phyloP scores from a whole-genome alignment of 2,113 vertebrate species.

The Oxyura jamaicensis region DNA sequence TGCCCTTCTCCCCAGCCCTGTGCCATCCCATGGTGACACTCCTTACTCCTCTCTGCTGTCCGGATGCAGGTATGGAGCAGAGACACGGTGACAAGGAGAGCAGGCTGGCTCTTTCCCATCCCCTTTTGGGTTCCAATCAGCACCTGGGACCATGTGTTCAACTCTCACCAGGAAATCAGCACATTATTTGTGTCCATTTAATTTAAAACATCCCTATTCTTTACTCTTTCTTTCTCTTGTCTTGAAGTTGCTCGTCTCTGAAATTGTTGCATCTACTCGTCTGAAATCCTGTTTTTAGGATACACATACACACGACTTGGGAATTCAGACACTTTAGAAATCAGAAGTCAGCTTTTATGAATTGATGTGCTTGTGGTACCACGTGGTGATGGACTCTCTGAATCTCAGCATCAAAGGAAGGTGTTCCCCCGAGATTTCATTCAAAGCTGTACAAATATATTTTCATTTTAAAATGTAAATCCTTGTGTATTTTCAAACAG shows the following conservation, averaged over 20 bases:
- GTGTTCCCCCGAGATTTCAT: background rate
- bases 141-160: accelerated
- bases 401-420: background rate
- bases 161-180: background rate
- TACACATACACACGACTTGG: background rate
- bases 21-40: accelerated
- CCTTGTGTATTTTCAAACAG: background rate
- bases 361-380: background rate
- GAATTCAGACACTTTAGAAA: background rate
- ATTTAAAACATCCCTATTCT: background rate
- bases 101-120: background rate
- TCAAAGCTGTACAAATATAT: background rate
- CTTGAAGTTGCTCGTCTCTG: background rate
- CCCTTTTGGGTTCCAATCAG: background rate
- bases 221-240: background rate
- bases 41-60: background rate
- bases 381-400: background rate
- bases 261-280: background rate
- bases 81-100: background rate
- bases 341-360: background rate
- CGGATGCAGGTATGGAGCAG: background rate
- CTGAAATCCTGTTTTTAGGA: background rate
- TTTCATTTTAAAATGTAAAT: background rate
- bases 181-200: background rate
- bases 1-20: background rate